Evolutionary conservation across 2,888 invertebrate species (phyloP), one percentile per base, ranked within the genome.

Genomic region (Copidosoma aretas): DNA sequence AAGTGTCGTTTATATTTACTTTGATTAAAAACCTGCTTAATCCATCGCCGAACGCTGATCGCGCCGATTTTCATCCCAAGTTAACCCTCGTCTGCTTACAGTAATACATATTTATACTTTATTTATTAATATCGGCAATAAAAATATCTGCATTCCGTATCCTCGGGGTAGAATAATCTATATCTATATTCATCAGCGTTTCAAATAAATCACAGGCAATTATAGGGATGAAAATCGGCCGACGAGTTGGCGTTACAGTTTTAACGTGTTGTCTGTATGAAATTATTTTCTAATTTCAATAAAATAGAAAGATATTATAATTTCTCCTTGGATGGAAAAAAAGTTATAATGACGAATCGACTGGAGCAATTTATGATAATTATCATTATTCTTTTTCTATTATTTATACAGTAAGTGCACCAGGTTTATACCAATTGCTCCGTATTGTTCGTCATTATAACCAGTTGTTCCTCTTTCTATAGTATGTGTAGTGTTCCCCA

Each of bases 321-420:
- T 64, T 60, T 67, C 64, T 67, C 60, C 59, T 68, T 58, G 61
- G 58, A 43, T 53, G 43, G 64, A 64, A 67, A 60, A 14, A 46
- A 57, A 60, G 60, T 32, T 59, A 68, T 64, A 60, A 68, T 43
- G 54, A 53, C 62, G 56, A 51, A 32, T 32, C 51, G 51, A 64
- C 61, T 43, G 46, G 67, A 67, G 64, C 58, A 61, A 4, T 66
- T 59, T 59, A 60, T 56, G 58, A 60, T 17, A 2, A 24, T 10
- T 21, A 53, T 53, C 21, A 21, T 19, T 53, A 19, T 15, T n/a
- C 3, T 52, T 19, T 52, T n/a, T 52, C 19, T n/a, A 10, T 19
- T 52, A 21, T 52, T 52, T 52, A 52, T 52, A 67, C 62, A 65
- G 64, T 71, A 71, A 71, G 64, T 69, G 69, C 64, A 72, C 67